Evolutionary conservation across 2,113 vertebrate genomes (phyloP), one percentile per base, ranked within the genome.

Genomic region (Xiphias gladius): DNA sequence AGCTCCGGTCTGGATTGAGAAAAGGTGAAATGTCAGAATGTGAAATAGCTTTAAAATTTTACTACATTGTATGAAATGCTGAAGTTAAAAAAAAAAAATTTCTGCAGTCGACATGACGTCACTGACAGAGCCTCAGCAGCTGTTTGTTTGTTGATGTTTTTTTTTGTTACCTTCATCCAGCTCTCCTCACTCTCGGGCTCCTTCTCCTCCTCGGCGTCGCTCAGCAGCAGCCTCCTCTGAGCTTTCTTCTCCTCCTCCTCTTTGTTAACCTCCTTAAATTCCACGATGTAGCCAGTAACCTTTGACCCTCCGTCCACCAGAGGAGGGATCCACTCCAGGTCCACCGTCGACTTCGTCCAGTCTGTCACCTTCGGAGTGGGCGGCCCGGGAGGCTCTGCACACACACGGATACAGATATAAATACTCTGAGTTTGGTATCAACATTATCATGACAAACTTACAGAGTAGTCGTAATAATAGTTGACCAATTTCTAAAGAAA

Each of bases 311-410:
- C 98, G 66, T 99, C 98, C 68, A 96, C 89, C 65, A 96, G 0
- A 83, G 98, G 98, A 52, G 98, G 97, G 84, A 94, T 88, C 98
- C 98, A 99, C 82, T 99, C 98, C 70, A 99, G 93, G 74, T 99
- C 98, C 50, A 96, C 98, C 3, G 97, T 97, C 28, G 98, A 99
- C 87, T 94, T 99, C 1, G 98, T 98, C 96, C 98, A 99, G 43
- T 99, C 98, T 22, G 94, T 98, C 86, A 99, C 98, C 93, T 98
- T 97, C 22, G 98, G 98, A 68, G 95, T 92, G 57, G 98, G 98
- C 54, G 98, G 97, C 1, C 98, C 98, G 43, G 98, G 98, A 81
- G 98, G 98, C 35, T 95, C 98, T 99, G 89, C 52, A 92, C 58
- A 87, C 46, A 46, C 86, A 77, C 17, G 73, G 64, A 12, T 8